phyloP scores from a whole-genome alignment of 1,140 invertebrate species.

The Octopus sinensis region DNA sequence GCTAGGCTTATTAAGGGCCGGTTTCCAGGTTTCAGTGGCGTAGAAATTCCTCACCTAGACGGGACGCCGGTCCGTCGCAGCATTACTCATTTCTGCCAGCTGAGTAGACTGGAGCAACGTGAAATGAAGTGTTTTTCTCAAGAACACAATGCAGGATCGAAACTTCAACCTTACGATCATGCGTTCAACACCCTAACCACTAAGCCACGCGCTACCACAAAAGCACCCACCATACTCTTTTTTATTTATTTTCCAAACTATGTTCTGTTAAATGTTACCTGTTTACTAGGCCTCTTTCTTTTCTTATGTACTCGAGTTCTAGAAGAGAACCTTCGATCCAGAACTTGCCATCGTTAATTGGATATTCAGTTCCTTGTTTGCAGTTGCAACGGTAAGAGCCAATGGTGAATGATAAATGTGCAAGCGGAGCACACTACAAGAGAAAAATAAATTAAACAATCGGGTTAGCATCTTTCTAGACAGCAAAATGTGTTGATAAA shows the following conservation, averaged over 20 bases:
- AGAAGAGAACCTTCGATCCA: conserved; percentile 41
- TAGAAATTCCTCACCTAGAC: no score
- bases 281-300: conserved; percentile 34
- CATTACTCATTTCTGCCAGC: not conserved
- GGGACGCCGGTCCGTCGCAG: no score
- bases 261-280: conserved; percentile 26
- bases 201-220: not conserved
- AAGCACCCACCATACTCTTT: not conserved
- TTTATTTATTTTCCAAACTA: no score
- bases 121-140: not conserved
- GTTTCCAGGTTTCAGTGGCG: no score
- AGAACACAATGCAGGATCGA: not conserved
- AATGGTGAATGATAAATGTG: conserved; percentile 32
- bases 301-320: conserved; percentile 42
- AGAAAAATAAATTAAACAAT: not conserved
- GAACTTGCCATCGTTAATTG: conserved; percentile 33
- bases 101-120: not conserved
- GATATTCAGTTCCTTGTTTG: conserved; percentile 41
- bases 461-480: no score
- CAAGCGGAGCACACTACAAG: conserved; percentile 30
- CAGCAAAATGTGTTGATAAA: no score
- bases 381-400: conserved; percentile 40
- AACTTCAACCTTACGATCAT: not conserved
- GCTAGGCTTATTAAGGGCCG: no score
- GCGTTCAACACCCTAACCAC: not conserved